Base-by-base conservation (phyloP, 2,797 vertebrate species). In the Tangara arthus region DNA sequence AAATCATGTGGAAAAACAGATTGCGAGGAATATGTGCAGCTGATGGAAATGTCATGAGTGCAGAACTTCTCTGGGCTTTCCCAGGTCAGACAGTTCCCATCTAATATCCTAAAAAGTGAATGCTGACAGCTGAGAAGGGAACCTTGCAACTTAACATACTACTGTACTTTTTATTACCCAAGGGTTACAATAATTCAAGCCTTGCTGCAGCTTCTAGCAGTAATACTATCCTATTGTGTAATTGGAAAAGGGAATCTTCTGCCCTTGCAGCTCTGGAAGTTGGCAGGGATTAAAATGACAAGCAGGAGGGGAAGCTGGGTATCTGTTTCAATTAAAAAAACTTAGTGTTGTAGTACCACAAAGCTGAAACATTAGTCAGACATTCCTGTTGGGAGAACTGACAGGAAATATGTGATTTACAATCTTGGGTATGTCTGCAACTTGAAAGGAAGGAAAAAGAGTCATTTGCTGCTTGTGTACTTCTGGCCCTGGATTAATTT, bases 351-450 rank as follows among this genome's bases (percentile, higher is more conserved):
- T 72, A 70, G 87, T 46, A 39, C 70, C 88, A 37, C 37, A 64
- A 64, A 93, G 90, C 93, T 73, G 89, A 92, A 82, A 72, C 42
- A 26, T 82, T 91, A 83, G 82, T 94, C 68, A 91, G 69, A 39
- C 80, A 53, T 91, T 94, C 57, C 71, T 77, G 27, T 46, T 66
- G 73, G 81, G 77, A 76, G 82, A 90, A 53, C 52, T 72, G 88
- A 72, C 70, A 77, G 92, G 90, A 92, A 93, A 71, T 63, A 42
- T 37, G 6, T 66, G 95, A 94, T 92, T 95, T 86, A 83, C 30
- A 37, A 2, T 23, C n/a, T 39, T 85, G 84, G 80, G 39, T 37
- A 79, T 65, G 66, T 79, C 76, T 94, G 49, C 50, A 68, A 32
- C 66, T 47, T 72, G 50, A 89, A 75, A 87, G 61, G 70, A 84